phyloP scores from a whole-genome alignment of 2,888 invertebrate species.

The Meteorus colon region DNA sequence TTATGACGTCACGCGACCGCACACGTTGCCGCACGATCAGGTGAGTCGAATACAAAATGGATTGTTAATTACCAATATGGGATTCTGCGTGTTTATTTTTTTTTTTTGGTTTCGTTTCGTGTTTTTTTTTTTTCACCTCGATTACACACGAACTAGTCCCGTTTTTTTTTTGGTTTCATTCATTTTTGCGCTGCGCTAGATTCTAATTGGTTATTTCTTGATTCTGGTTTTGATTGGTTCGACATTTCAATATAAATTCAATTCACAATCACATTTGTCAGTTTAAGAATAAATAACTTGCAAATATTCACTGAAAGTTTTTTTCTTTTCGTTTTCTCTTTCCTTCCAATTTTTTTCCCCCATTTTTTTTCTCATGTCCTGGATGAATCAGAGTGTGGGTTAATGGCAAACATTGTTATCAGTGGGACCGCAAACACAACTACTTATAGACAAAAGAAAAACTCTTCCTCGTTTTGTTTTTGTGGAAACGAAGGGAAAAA shows the following conservation, averaged over 20 bases:
- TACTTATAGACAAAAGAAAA: constrained; percentile 20
- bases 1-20: constrained; percentile 73
- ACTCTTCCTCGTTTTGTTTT: background rate
- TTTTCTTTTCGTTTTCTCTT: background rate
- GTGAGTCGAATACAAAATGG: constrained; percentile 72
- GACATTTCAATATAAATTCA: background rate
- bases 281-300: background rate
- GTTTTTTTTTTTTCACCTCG: constrained; percentile 1
- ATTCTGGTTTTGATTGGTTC: background rate
- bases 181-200: background rate
- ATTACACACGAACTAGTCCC: too few relatives aligned
- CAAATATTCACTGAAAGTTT: background rate
- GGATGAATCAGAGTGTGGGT: background rate
- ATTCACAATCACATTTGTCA: background rate
- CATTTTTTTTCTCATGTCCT: constrained; percentile 13
- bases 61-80: constrained; percentile 68
- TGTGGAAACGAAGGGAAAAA: constrained; percentile 13
- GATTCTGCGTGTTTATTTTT: background rate
- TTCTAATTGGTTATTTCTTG: background rate
- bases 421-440: background rate
- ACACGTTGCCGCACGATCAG: constrained; percentile 70
- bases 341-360: background rate
- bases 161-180: background rate
- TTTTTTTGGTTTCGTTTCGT: too few relatives aligned
- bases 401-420: background rate